Base-by-base conservation (phyloP, 2,797 vertebrate species). In the Craterocephalus amniculus region DNA sequence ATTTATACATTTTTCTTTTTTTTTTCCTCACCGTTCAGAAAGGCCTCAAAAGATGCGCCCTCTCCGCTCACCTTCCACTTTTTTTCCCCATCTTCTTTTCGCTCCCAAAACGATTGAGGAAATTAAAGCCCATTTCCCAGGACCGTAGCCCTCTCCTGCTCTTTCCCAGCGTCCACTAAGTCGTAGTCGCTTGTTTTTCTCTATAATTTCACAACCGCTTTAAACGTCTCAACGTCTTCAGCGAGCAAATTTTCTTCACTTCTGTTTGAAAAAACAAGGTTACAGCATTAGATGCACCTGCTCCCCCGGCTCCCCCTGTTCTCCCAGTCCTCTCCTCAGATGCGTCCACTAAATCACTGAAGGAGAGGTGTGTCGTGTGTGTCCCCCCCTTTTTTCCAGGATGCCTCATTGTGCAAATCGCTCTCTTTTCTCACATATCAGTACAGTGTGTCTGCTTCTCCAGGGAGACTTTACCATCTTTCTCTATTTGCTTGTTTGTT, bases 401-500 rank as follows among this genome's bases (percentile, higher is more conserved):
- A 82, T 70, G 68, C 71, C 63, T 40, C 51, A n/a, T 66, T 68
- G 76, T 79, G 76, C 64, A 90, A 88, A 91, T 88, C 27, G 16
- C 14, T 75, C 40, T 85, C 70, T 87, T 89, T 87, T 80, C 64
- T 83, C 29, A 49, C 63, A 67, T 88, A 83, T 87, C 84, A 87
- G 74, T 80, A 58, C 74, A 70, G 31, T 26, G 70, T 29, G 24
- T 71, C 69, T 32, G 35, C 51, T 48, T 83, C 88, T 78, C 88
- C 48, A 14, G 79, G 81, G 87, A 90, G 38, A 65, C 45, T 64
- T 76, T 86, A 70, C 86, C 74, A 79, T 88, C 70, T 84, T 78
- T 83, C 74, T 86, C 87, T 82, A 87, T 83, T 75, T 86, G 79
- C 78, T 89, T 92, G 87, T 91, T 88, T 87, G 74, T 80, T 83